phyloP scores from a whole-genome alignment of 1,140 invertebrate genomes.

The Achroia grisella region DNA sequence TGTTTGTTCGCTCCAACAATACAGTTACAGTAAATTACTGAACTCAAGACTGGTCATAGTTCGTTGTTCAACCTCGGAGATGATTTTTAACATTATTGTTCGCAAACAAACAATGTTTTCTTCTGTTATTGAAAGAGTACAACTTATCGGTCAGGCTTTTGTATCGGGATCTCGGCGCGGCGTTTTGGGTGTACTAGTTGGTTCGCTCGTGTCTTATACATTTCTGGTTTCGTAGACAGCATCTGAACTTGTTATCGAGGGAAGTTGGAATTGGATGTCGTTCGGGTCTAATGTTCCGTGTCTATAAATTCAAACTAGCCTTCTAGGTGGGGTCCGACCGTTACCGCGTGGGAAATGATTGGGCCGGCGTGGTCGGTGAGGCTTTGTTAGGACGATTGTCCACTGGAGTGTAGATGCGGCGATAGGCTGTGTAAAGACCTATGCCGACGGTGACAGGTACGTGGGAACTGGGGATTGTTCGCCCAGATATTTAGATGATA shows the following conservation, averaged over 20 bases:
- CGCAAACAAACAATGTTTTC: slow-evolving; percentile 61
- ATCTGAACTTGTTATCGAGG: slow-evolving; percentile 24
- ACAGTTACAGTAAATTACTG: too few species aligned
- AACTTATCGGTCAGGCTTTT: slow-evolving; percentile 68
- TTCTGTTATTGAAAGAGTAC: slow-evolving; percentile 59
- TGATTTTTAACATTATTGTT: slow-evolving; percentile 57
- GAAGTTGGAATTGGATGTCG: slow-evolving; percentile 35
- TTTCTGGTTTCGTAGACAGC: slow-evolving; percentile 29
- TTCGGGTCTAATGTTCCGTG: slow-evolving; percentile 29
- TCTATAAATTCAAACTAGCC: slow-evolving; percentile 52
- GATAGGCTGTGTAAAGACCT: slow-evolving; percentile 50
- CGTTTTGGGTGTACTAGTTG: slow-evolving; percentile 29
- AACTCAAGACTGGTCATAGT: slow-evolving; percentile 15
- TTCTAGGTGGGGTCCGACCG: slow-evolving; percentile 54
- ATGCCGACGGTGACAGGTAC: slow-evolving; percentile 55
- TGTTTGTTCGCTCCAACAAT: too few species aligned
- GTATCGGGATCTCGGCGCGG: slow-evolving; percentile 52
- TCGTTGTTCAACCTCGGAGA: slow-evolving; percentile 22
- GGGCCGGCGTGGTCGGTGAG: slow-evolving; percentile 45
- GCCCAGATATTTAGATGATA: slow-evolving; percentile 24
- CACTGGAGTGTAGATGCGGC: slow-evolving; percentile 61
- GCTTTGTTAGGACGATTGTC: slow-evolving; percentile 72
- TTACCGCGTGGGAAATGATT: slow-evolving; percentile 71
- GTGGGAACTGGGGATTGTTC: slow-evolving; percentile 50
- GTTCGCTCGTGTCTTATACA: slow-evolving; percentile 38